Percentiles rank a stretch among this genome's conserved stretches.
phyloP scores from a whole-genome alignment of 2,113 vertebrate genomes.

The Heterocephalus glaber region DNA sequence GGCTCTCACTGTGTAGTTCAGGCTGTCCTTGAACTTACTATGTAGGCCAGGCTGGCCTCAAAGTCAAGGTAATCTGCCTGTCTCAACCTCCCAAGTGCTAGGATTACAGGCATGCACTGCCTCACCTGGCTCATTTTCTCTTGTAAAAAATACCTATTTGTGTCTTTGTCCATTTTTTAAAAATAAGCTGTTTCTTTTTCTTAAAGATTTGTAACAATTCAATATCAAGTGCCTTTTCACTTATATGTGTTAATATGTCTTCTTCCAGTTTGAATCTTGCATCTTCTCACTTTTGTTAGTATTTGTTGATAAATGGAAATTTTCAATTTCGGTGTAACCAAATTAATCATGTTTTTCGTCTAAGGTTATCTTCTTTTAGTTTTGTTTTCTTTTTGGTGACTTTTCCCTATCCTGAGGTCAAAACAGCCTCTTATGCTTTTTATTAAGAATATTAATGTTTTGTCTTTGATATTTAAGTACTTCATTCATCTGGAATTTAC shows the following conservation, averaged over 20 bases:
- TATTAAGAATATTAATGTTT: neutral
- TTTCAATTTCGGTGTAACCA: conserved; percentile 7
- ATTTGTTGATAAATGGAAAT: neutral
- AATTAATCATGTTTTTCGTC: conserved; percentile 1
- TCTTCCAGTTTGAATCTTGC: neutral
- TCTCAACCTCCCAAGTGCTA: neutral
- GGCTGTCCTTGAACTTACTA: neutral
- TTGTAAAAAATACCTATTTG: neutral
- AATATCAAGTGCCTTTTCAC: neutral
- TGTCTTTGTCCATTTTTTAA: neutral
- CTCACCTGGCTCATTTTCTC: neutral
- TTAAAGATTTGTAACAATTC: conserved; percentile 8
- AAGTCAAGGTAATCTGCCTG: neutral
- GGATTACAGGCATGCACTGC: neutral
- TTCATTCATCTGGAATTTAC: neutral
- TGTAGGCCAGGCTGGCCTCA: neutral
- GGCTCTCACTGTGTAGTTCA: too few species aligned
- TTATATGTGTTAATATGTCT: neutral
- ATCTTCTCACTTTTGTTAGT: neutral
- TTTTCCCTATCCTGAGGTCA: neutral
- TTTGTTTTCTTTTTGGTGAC: conserved; percentile 5
- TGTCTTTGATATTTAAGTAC: neutral
- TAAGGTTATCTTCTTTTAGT: neutral
- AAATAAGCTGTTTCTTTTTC: conserved; percentile 45
- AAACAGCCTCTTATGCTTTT: neutral